Percentiles rank a stretch among this genome's conserved stretches.
These are phyloP conservation scores for Euplexia lucipara DNA, from an alignment of 2,888 invertebrate genomes.

Conservation along the genomic window DNA sequence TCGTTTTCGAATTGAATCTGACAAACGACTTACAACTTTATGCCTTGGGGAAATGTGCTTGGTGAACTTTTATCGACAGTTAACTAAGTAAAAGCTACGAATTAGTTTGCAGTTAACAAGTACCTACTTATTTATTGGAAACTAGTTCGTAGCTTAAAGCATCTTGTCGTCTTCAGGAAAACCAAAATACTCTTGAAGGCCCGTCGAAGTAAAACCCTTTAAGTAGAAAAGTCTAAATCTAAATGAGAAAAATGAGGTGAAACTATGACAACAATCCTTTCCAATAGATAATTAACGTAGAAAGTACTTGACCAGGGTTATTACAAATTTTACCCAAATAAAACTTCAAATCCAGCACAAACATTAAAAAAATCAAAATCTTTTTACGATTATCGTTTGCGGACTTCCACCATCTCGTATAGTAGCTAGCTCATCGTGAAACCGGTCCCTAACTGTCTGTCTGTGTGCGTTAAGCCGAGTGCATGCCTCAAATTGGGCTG, in stretches of 20 bases:
- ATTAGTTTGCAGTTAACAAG: background rate
- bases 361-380: background rate
- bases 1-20: slow-evolving; percentile 58
- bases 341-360: slow-evolving; percentile 15
- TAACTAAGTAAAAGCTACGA: slow-evolving; percentile 22
- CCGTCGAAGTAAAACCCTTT: too few species aligned
- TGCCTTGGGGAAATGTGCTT: slow-evolving; percentile 48
- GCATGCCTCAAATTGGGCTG: slow-evolving; percentile 89
- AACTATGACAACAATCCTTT: too few species aligned
- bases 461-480: slow-evolving; percentile 86
- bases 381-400: slow-evolving; percentile 49
- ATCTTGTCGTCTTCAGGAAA: too few species aligned
- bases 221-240: too few species aligned
- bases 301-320: too few species aligned
- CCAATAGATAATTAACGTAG: too few species aligned
- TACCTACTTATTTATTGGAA: too few species aligned
- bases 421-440: slow-evolving; percentile 56
- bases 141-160: too few species aligned
- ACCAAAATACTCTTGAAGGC: too few species aligned
- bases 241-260: too few species aligned
- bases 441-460: slow-evolving; percentile 58
- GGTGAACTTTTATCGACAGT: slow-evolving; percentile 15
- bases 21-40: slow-evolving; percentile 61
- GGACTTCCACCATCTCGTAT: slow-evolving; percentile 40
- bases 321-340: slow-evolving; percentile 6